Conservation (phyloP, 2,888 invertebrate genomes). For the Toxonevra muliebris region DNA sequence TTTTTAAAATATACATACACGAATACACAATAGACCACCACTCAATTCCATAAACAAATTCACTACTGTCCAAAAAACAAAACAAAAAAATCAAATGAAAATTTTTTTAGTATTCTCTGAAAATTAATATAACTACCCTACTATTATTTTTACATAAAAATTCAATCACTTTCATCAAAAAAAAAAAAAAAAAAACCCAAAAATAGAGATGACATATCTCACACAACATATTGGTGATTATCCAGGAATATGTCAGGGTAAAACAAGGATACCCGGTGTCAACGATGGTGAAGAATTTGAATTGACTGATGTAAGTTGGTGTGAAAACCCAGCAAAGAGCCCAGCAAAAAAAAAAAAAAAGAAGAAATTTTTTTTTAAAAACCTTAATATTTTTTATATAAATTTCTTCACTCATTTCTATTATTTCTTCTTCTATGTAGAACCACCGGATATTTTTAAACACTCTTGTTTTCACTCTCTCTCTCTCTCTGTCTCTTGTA, state of each 20-base stretch:
- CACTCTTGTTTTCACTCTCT: constrained; percentile 37
- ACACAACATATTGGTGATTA: constrained; percentile 87
- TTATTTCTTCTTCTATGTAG: constrained; percentile 15
- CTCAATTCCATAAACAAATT: constrained; percentile 9
- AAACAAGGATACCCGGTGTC: constrained; percentile 92
- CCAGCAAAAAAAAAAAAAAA: background rate
- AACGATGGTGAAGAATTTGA: constrained; percentile 92
- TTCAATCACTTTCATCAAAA: no score
- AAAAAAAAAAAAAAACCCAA: no score
- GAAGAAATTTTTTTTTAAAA: background rate
- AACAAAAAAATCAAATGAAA: constrained; percentile 23
- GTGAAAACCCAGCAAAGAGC: constrained; percentile 28
- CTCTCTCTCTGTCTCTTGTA: constrained; percentile 47
- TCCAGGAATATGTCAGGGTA: constrained; percentile 93
- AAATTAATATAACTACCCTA: constrained; percentile 14
- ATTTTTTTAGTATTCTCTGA: no score
- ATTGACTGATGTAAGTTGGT: constrained; percentile 83
- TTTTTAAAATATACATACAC: no score
- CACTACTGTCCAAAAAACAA: background rate
- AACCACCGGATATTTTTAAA: constrained; percentile 35
- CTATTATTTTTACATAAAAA: no score
- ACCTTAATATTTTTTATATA: background rate
- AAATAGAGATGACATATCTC: constrained; percentile 82
- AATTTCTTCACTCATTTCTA: background rate
- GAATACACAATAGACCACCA: background rate